These are phyloP conservation scores for Neodiprion pinetum DNA, from an alignment of 1,140 invertebrate species.

Conservation along the genomic window DNA sequence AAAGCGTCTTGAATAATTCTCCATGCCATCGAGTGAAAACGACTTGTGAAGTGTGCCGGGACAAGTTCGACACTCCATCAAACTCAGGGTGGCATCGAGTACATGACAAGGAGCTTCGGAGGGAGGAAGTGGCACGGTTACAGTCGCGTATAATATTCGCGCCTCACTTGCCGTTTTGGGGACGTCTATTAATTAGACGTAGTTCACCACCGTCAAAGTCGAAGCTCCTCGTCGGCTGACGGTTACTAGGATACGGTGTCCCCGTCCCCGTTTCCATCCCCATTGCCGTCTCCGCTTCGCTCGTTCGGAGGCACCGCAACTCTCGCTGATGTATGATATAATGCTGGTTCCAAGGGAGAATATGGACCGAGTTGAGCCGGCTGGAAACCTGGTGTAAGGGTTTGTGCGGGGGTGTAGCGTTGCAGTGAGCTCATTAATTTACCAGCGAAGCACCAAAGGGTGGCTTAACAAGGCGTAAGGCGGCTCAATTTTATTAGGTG, in stretches of 20 bases:
- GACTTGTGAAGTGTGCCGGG: too few relatives aligned
- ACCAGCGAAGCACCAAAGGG: slow-evolving; percentile 53
- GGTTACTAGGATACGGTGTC: slow-evolving; percentile 48
- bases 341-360: slow-evolving; percentile 49
- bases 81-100: too few relatives aligned
- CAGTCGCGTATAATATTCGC: background rate
- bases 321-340: slow-evolving; percentile 59
- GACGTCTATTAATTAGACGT: slow-evolving; percentile 7
- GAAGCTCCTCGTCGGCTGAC: slow-evolving; percentile 25
- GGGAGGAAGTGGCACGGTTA: background rate
- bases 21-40: too few relatives aligned
- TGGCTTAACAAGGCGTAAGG: slow-evolving; percentile 55
- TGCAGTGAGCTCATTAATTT: slow-evolving; percentile 61
- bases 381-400: slow-evolving; percentile 49
- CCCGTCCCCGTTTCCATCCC: slow-evolving; percentile 14
- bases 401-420: slow-evolving; percentile 52
- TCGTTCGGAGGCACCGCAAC: background rate
- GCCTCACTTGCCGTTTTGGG: background rate
- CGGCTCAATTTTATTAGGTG: slow-evolving; percentile 54
- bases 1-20: too few relatives aligned
- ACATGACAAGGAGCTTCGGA: too few relatives aligned
- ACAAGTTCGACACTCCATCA: too few relatives aligned
- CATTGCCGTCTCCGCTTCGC: slow-evolving; percentile 19
- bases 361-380: slow-evolving; percentile 42
- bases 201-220: slow-evolving; percentile 7